Evolutionary conservation across 2,888 invertebrate genomes (phyloP), one percentile per base, ranked within the genome.

Genomic region (Drosophila aldrichi): DNA sequence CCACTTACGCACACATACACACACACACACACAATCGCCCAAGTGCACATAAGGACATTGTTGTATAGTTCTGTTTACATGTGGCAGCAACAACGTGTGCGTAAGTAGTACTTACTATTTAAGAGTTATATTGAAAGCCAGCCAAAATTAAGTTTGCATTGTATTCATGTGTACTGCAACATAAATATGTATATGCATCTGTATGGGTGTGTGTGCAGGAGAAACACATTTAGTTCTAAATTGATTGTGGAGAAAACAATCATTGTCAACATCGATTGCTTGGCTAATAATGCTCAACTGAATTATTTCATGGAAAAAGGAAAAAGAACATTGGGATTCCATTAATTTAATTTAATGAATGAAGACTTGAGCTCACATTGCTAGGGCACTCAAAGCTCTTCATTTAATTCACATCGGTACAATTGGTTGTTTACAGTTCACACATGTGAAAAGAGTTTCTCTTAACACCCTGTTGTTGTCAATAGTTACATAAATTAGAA

Each of bases 401-500:
- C 29, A 48, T 48, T 48, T 48, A n/a, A 10, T 32, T 48, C n/a
- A 29, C 48, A 18, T 32, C 18, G 20, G 34, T 51, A 4, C 49
- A 51, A 16, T 54, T 54, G 38, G 25, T 25, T 40, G 54, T 9
- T 29, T 40, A 7, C 51, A 79, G 22, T 68, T 72, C 62, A 61
- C 55, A 70, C 52, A 70, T 14, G 51, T 58, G 70, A 60, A 38
- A 73, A 70, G 70, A 55, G 67, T 68, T 65, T 62, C 58, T 63
- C 57, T 57, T 67, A 57, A 49, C 68, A 70, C 72, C 74, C 70
- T 64, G 73, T 81, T 82, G 81, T 74, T 82, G 82, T 74, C 81
- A 82, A 81, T 77, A 71, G 76, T 81, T 82, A 79, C 82, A 82
- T 81, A 82, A 82, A 81, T 81, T 82, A 77, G 77, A 74, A 82